Evolutionary conservation across 2,113 vertebrate genomes (phyloP), one percentile per base, ranked within the genome.

Genomic region (Onychostruthus taczanowskii): DNA sequence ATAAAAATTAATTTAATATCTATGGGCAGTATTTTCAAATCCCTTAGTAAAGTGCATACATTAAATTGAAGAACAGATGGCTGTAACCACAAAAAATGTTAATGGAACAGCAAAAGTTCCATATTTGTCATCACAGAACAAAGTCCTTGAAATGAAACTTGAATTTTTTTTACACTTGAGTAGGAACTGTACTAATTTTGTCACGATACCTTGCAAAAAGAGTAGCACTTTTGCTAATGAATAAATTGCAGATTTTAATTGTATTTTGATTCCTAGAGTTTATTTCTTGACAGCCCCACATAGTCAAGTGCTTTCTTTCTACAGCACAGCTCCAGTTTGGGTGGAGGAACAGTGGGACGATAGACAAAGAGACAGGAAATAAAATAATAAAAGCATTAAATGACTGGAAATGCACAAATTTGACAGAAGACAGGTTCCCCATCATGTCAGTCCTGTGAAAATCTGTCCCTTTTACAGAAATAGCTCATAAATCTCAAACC

Each of bases 61-160:
- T 85, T 81, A 87, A 87, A 94, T 82, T 73, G 94, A 95, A 82
- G 84, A 95, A 84, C 94, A 96, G 92, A 96, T 92, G 80, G 83
- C 58, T 86, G 31, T 53, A 72, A 90, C 68, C 44, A 73, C 44
- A 62, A 78, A 78, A 87, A 80, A 53, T 16, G 23, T 75, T 88
- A 94, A 90, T 90, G 56, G 73, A 92, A 92, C 20, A 84, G 86
- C 27, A 68, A 76, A 94, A 95, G 86, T 90, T 94, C 31, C 56
- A 11, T 56, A 74, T 69, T 92, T 2, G 3, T 62, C 69, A 84
- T 78, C 56, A 86, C 12, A 79, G 46, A 56, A 35, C 46, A 44
- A 74, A 83, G 56, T 75, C 82, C 72, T 85, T 46, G 37, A 96
- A 88, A 68, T 10, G 5, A 78, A 84, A 74, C 49, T 37, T 72